Evolutionary conservation across 2,888 invertebrate genomes (phyloP).

Genomic region (Nephrocerus scutellatus): DNA sequence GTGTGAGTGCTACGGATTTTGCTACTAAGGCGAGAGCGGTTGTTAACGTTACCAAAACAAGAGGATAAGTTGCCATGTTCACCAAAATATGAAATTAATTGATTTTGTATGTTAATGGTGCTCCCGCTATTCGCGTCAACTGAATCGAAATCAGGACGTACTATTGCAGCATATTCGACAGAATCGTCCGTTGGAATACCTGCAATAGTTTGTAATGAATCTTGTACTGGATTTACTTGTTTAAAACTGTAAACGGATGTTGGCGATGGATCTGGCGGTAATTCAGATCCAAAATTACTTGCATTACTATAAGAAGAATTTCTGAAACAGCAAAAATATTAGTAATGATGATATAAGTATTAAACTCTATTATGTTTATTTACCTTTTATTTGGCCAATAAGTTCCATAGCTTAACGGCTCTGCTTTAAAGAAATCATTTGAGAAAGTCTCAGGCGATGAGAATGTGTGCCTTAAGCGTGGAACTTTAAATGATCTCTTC

Average conservation of each 20-base stretch:
- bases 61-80: too few species aligned
- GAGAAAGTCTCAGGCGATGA: slow-evolving; percentile 44
- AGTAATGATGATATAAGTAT: slow-evolving; percentile 1
- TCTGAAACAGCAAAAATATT: slow-evolving; percentile 16
- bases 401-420: slow-evolving; percentile 41
- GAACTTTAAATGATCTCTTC: slow-evolving; percentile 40
- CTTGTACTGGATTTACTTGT: too few species aligned
- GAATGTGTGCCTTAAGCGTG: slow-evolving; percentile 42
- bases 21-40: slow-evolving; percentile 25
- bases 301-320: slow-evolving; percentile 34
- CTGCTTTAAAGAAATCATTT: slow-evolving; percentile 29
- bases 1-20: slow-evolving; percentile 14
- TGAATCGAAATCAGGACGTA: too few species aligned
- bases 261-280: slow-evolving; percentile 39
- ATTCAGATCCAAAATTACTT: slow-evolving; percentile 44
- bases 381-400: slow-evolving; percentile 42
- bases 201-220: too few species aligned
- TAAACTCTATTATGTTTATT: background rate
- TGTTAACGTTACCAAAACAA: slow-evolving; percentile 39
- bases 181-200: too few species aligned
- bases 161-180: too few species aligned
- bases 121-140: too few species aligned
- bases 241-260: slow-evolving; percentile 6
- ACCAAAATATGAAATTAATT: too few species aligned
- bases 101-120: too few species aligned